These are phyloP conservation scores for Schizopygopsis pylzovi DNA, from an alignment of 2,797 vertebrate genomes.

Conservation along the genomic window DNA sequence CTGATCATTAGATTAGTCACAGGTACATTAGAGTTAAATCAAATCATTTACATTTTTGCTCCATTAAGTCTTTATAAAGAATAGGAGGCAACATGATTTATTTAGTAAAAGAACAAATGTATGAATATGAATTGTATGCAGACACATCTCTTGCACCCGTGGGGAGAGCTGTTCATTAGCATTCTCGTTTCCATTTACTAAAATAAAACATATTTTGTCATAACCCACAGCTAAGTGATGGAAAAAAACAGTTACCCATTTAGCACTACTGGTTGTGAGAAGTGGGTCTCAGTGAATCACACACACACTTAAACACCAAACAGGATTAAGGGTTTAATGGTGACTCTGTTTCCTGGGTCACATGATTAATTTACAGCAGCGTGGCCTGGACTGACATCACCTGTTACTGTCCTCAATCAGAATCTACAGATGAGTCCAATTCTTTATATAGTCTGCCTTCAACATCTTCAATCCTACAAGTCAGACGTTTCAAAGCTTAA, in stretches of 20 bases:
- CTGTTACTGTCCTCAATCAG: conserved; percentile 18
- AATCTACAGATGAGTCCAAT: not conserved
- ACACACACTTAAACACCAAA: not conserved
- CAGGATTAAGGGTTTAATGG: conserved; percentile 65
- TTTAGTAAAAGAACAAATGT: not conserved
- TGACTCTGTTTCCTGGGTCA: conserved; percentile 52
- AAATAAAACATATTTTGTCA: not conserved
- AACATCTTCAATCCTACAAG: not conserved
- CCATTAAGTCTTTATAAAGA: not conserved
- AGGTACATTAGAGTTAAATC: not conserved
- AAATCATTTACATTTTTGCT: not conserved
- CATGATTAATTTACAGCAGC: conserved; percentile 48
- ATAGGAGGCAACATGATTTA: not conserved
- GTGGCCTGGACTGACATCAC: conserved; percentile 39
- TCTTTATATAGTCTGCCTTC: not conserved
- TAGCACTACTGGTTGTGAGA: conserved; percentile 6
- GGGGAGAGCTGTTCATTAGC: not conserved
- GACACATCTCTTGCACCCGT: not conserved
- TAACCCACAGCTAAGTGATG: not conserved
- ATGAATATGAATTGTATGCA: not conserved
- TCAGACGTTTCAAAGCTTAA: not conserved
- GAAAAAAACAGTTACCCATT: conserved; percentile 15
- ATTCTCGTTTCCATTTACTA: not conserved
- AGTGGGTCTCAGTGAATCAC: conserved; percentile 10
- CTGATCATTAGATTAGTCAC: not conserved